Conservation (phyloP, 2,113 vertebrate species). For the Zosterops hypoxanthus region DNA sequence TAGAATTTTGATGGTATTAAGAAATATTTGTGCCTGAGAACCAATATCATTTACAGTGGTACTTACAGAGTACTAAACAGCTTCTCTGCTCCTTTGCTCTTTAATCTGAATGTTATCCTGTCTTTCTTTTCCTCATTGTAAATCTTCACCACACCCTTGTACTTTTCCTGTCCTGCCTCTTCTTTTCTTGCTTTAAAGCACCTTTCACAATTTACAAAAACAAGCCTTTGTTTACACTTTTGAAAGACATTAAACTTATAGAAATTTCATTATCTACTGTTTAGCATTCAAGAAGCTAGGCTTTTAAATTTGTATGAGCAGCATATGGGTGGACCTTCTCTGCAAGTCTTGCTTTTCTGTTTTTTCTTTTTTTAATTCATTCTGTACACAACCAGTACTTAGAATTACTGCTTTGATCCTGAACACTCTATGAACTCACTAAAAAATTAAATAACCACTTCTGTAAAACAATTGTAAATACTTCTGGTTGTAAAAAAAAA, state of each 20-base stretch:
- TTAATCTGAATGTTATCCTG: not conserved
- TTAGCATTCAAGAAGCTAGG: conserved; percentile 43
- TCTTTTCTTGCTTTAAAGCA: not conserved
- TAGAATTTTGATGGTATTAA: not conserved
- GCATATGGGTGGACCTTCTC: conserved; percentile 22
- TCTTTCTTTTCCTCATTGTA: not conserved
- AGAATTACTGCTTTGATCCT: conserved; percentile 35
- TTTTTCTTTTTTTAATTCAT: conserved; percentile 9
- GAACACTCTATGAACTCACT: conserved; percentile 28
- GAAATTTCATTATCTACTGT: conserved; percentile 48
- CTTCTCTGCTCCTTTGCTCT: not conserved
- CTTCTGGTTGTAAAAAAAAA: not conserved
- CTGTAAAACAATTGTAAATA: conserved; percentile 56
- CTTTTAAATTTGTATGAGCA: conserved; percentile 65
- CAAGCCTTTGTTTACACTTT: conserved; percentile 1
- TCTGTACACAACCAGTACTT: conserved; percentile 17
- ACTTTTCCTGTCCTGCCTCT: not conserved
- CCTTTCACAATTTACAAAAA: not conserved
- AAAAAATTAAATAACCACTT: conserved; percentile 59
- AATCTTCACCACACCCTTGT: not conserved
- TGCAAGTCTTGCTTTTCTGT: not conserved
- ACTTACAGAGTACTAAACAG: not conserved
- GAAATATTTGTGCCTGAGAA: not conserved
- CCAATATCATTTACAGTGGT: not conserved
- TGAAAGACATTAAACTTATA: conserved; percentile 48